Evolutionary conservation across 2,888 invertebrate genomes (phyloP), one percentile per base, ranked within the genome.

Genomic region (Drosophila acutilabella): DNA sequence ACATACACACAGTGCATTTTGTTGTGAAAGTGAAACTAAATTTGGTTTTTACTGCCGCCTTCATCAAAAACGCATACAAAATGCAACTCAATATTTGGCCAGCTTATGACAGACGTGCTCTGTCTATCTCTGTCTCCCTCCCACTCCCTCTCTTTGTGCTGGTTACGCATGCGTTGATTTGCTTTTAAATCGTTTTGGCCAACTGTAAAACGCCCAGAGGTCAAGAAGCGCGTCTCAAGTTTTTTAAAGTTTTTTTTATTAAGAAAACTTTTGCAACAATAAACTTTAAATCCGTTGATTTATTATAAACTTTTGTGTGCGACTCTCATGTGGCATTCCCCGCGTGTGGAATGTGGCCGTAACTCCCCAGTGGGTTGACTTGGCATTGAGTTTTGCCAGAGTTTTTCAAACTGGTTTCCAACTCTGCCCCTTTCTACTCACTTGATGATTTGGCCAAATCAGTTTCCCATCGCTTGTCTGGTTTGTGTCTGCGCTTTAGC

Each of bases 11-110:
- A 61, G 64, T 70, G 81, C 72, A 67, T 69, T 81, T 74, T 52
- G 52, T 65, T 79, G 78, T 71, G 80, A 85, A 83, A 85, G 83
- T 80, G 80, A 83, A 85, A 85, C 57, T 70, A 59, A 72, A 76
- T 64, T 59, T 69, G 13, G 41, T 13, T 70, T 64, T 54, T 64
- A 48, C 42, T 52, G 26, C 23, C 68, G 62, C 30, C 40, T 56
- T 74, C 78, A 74, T 71, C 65, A 74, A 61, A 60, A 65, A n/a
- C 60, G 64, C 74, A 64, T 74, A 54, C 11, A 74, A 74, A 62
- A 20, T 56, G 74, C 74, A 64, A 30, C 40, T 13, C 14, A 41
- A 40, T 36, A 36, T 36, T 48, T 18, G 30, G 18, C 20, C 36
- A 8, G 36, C 40, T 52, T 62, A 36, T 64, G 45, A 50, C 33